These are phyloP conservation scores for Phoxinus phoxinus DNA, from an alignment of 2,113 vertebrate genomes.

Conservation along the genomic window DNA sequence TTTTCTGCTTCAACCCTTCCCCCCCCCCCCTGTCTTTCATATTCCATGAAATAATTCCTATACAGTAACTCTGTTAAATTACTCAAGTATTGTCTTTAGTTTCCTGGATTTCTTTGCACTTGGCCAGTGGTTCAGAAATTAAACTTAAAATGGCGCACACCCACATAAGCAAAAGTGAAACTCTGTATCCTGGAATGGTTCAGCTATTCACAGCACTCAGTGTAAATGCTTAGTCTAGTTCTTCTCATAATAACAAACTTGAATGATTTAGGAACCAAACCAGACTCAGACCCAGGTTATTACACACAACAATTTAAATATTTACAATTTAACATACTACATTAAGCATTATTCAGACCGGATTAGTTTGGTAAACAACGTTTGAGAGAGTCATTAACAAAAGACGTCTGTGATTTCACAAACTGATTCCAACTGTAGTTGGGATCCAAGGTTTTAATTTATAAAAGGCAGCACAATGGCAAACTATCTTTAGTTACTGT, in stretches of 20 bases:
- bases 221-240: background rate
- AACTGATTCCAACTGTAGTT: background rate
- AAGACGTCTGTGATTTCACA: background rate
- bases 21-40: background rate
- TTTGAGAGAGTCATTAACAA: background rate
- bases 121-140: background rate
- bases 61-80: background rate
- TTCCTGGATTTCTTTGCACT: background rate
- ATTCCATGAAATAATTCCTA: background rate
- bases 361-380: background rate
- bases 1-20: background rate
- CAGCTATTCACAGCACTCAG: background rate
- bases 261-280: background rate
- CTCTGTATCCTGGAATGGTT: background rate
- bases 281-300: background rate
- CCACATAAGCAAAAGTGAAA: conserved; percentile 5
- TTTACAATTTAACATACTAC: background rate
- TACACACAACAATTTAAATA: background rate
- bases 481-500: background rate
- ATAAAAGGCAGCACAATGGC: background rate
- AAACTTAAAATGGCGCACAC: background rate
- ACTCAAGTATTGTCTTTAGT: background rate
- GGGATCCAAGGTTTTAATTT: background rate
- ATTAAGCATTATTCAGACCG: background rate
- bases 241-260: background rate